phyloP scores from a whole-genome alignment of 2,888 invertebrate species.

The Mylabris sibirica region DNA sequence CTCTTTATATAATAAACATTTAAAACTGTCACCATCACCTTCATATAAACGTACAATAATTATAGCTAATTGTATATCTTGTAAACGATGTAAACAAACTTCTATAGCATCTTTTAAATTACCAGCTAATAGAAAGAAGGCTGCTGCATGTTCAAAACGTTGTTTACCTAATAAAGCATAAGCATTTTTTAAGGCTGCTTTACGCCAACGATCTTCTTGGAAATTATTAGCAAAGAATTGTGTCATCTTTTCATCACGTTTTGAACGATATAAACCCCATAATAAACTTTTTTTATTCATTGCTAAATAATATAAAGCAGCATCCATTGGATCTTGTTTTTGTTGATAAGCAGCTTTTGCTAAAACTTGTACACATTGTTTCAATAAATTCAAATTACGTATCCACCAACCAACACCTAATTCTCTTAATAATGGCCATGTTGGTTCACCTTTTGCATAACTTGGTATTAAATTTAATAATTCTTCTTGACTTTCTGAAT shows the following conservation, averaged over 20 bases:
- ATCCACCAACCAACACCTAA: constrained; percentile 97
- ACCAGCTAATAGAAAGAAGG: constrained; percentile 96
- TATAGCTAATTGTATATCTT: constrained; percentile 95
- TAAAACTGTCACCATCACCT: constrained; percentile 76
- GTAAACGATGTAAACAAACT: constrained; percentile 88
- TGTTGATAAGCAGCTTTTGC: constrained; percentile 93
- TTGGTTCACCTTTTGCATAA: constrained; percentile 82
- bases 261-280: constrained; percentile 91
- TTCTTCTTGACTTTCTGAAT: constrained; percentile 97
- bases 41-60: constrained; percentile 93
- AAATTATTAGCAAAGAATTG: constrained; percentile 96
- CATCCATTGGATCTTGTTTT: constrained; percentile 95
- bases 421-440: constrained; percentile 91
- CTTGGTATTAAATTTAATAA: constrained; percentile 88
- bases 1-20: constrained; percentile 79
- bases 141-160: constrained; percentile 96
- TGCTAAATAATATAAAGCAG: constrained; percentile 95
- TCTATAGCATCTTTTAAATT: constrained; percentile 95
- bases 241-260: constrained; percentile 91
- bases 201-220: constrained; percentile 90
- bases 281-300: constrained; percentile 97
- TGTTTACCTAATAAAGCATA: constrained; percentile 94
- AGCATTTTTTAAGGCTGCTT: constrained; percentile 97
- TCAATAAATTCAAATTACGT: constrained; percentile 80
- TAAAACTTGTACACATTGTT: constrained; percentile 87